Base-by-base conservation (phyloP, 2,113 vertebrate species). In the Meleagris gallopavo region DNA sequence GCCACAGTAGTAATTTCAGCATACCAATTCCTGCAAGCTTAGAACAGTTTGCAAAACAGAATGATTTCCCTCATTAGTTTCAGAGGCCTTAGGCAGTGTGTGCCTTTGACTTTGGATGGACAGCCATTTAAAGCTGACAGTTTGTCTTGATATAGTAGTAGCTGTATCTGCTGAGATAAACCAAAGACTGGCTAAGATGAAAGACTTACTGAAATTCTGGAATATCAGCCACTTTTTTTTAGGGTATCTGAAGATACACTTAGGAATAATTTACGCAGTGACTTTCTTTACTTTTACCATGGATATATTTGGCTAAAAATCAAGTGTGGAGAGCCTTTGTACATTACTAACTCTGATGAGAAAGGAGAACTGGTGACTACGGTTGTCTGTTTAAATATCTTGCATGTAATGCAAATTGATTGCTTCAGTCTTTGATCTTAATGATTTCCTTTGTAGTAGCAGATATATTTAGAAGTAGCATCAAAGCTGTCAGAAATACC, bases 371-470 rank as follows among this genome's bases (percentile, higher is more conserved):
- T 78, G n/a, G 38, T 50, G 73, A 67, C 62, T 86, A 17, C 7
- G 43, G 29, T 27, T 82, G 38, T 61, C 52, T 73, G 19, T 86
- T 90, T 64, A 78, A 55, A 86, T 77, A 40, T 82, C 16, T 30
- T 46, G 9, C 57, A 62, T 20, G 22, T 81, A 86, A 58, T 54
- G 21, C 82, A 91, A 94, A 95, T 40, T 38, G 15, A 78, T 61
- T 93, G 83, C 29, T 91, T 73, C 19, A 66, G 21, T 85, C 43
- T 81, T 95, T 95, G 62, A 89, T 90, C 73, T 88, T 30, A 92
- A 62, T n/a, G 20, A 88, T 91, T 85, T 88, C 13, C 14, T 93
- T 91, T 83, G 71, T 86, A 78, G 12, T 20, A 76, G 25, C 41
- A 80, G 70, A 64, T 80, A 55, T 62, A 70, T 41, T 78, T 84